These are phyloP conservation scores for Heliconius aoede DNA, from an alignment of 2,888 invertebrate species.

Conservation along the genomic window DNA sequence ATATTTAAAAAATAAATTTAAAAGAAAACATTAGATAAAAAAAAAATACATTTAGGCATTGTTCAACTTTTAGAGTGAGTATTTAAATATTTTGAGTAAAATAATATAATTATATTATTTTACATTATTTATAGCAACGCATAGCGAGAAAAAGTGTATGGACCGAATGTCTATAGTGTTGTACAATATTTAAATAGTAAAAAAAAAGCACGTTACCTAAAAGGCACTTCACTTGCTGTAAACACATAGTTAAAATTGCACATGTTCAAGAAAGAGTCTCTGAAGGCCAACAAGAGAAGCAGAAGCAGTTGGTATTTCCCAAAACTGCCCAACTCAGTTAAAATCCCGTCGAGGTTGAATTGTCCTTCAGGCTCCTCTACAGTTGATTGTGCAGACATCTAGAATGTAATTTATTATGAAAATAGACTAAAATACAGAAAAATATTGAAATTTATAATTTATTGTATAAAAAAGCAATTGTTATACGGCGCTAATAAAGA, in stretches of 20 bases:
- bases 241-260: conserved; percentile 83
- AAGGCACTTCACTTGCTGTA: conserved; percentile 80
- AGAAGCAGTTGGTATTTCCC: conserved; percentile 83
- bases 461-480: too few relatives aligned
- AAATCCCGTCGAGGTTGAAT: conserved; percentile 80
- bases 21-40: too few relatives aligned
- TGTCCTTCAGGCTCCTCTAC: conserved; percentile 53
- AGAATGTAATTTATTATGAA: background rate
- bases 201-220: conserved; percentile 68
- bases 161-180: background rate
- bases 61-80: too few relatives aligned
- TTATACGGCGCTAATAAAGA: too few relatives aligned
- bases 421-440: too few relatives aligned
- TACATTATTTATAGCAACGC: too few relatives aligned
- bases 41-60: too few relatives aligned
- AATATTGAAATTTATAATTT: too few relatives aligned
- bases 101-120: background rate
- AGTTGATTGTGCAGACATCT: conserved; percentile 58
- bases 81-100: too few relatives aligned
- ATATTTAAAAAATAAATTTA: too few relatives aligned
- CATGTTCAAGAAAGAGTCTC: conserved; percentile 81
- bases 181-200: background rate
- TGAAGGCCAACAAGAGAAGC: conserved; percentile 80
- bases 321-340: conserved; percentile 81
- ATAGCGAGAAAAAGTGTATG: background rate